A percentile compares a stretch with the other conserved stretches of the same genome.
phyloP scores from a whole-genome alignment of 2,888 invertebrate genomes.

The Ophion costatus region DNA sequence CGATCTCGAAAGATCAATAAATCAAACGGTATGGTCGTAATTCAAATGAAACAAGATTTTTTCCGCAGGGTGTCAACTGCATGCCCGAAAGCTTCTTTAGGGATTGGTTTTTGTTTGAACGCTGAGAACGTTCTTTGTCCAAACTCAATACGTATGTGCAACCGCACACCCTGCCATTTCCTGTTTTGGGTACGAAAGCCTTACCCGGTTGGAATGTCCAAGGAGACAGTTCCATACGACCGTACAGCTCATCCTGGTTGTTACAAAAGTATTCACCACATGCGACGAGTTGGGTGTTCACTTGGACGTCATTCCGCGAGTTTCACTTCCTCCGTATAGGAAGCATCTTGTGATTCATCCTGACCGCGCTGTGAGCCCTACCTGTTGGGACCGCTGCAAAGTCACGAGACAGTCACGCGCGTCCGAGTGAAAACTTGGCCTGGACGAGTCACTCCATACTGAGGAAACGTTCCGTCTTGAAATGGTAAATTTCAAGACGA shows the following conservation, averaged over 20 bases:
- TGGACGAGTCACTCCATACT: slow-evolving; percentile 9
- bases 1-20: too few species aligned
- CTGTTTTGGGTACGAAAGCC: slow-evolving; percentile 41
- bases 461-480: slow-evolving; percentile 5
- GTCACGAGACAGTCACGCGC: slow-evolving; percentile 39
- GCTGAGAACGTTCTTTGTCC: too few species aligned
- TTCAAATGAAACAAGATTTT: neutral
- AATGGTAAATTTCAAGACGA: slow-evolving; percentile 49
- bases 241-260: slow-evolving; percentile 35
- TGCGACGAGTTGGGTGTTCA: neutral
- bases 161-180: neutral
- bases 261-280: slow-evolving; percentile 30
- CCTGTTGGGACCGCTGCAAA: neutral
- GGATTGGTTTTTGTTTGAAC: neutral
- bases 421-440: slow-evolving; percentile 37
- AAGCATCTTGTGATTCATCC: slow-evolving; percentile 59
- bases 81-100: neutral
- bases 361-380: slow-evolving; percentile 21
- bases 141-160: neutral
- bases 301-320: slow-evolving; percentile 53
- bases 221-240: slow-evolving; percentile 6
- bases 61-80: neutral
- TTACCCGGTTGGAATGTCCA: slow-evolving; percentile 49
- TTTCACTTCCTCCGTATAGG: slow-evolving; percentile 56
- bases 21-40: neutral